Evolutionary conservation across 2,113 vertebrate species (phyloP), one percentile per base, ranked within the genome.

Genomic region (Ammodytes marinus): DNA sequence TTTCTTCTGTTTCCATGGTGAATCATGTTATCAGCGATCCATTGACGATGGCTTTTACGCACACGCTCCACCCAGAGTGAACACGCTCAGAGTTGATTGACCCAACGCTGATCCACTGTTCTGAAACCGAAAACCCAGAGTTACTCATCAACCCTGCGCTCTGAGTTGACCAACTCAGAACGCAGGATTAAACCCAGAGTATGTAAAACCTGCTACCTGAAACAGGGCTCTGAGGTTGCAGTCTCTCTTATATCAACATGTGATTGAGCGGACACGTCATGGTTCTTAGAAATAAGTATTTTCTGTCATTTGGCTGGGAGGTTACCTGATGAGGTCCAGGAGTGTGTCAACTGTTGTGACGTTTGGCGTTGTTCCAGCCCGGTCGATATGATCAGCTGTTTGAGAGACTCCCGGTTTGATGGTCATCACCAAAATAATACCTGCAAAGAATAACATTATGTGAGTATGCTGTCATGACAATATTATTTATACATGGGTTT

Each of bases 341-440:
- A 99, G 93, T 19, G 98, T 97, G 87, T 99, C 98, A 1, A 97
- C 96, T 0, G 98, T 99, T 37, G 87, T 97, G 73, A 99, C 96
- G 8, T 99, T 96, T 7, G 97, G 96, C 2, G 95, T 97, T 66
- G 91, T 97, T 8, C 98, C 98, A 0, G 88, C 86, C 86, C 98
- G 95, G 90, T 97, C 95, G 0, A 99, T 97, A 46, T 97, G 95
- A 1, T 93, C 93, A 19, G 96, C 90, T 8, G 86, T 94, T 89
- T 99, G 98, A 76, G 96, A 95, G 17, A 97, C 95, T 52, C 98
- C 98, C 0, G 98, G 98, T 93, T 97, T 97, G 92, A 99, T 98
- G 17, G 95, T 94, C 88, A 98, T 96, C 89, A 99, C 98, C 91
- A 99, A 78, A 78, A 98, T 90, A 55, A 99, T 97, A 57, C 98